These are phyloP conservation scores for Aegotheles bennettii DNA, from an alignment of 2,113 vertebrate species.

Conservation along the genomic window DNA sequence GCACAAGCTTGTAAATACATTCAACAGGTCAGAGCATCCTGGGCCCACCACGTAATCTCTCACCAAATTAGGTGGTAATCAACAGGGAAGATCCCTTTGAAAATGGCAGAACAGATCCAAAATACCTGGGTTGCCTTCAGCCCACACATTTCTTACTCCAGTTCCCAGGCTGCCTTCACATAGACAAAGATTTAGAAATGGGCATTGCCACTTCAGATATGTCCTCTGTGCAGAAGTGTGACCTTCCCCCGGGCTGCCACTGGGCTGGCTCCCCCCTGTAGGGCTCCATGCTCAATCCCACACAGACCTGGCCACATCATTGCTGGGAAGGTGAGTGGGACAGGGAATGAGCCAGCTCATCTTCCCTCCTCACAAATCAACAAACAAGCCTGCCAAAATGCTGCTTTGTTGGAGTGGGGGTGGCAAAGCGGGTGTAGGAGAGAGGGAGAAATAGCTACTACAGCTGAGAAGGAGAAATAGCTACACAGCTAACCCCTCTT, in stretches of 20 bases:
- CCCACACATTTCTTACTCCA: background rate
- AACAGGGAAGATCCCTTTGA: background rate
- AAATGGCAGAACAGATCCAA: background rate
- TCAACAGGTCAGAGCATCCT: background rate
- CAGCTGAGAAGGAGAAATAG: no score
- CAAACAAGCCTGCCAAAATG: background rate
- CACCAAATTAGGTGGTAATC: background rate
- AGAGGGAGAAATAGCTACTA: background rate
- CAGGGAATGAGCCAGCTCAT: no score
- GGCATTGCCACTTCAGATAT: fast-evolving
- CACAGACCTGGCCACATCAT: background rate
- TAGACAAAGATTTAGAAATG: background rate
- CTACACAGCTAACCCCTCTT: background rate
- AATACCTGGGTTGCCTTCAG: background rate
- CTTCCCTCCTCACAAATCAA: background rate
- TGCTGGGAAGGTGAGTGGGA: background rate
- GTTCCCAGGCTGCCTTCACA: background rate
- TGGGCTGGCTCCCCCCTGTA: background rate
- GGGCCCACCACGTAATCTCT: background rate
- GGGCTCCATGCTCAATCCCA: background rate
- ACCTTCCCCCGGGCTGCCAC: background rate
- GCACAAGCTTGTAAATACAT: background rate
- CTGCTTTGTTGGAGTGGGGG: background rate
- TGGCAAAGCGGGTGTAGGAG: background rate
- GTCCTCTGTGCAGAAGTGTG: background rate